A percentile compares a stretch with the other conserved stretches of the same genome.
These are phyloP conservation scores for Lochmaea capreae DNA, from an alignment of 2,888 invertebrate species.

Conservation along the genomic window DNA sequence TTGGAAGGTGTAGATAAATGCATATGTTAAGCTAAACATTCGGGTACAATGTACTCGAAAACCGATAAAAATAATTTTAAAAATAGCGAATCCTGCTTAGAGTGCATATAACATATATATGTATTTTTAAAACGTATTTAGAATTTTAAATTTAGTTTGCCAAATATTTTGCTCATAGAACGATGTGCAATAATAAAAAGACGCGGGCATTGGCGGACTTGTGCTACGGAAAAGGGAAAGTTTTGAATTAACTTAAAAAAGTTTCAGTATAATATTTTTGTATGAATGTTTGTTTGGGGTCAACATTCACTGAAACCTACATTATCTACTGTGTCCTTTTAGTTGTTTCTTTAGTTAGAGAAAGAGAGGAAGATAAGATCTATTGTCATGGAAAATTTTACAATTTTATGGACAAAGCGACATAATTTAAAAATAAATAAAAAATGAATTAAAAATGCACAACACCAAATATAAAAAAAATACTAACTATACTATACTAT, in stretches of 20 bases:
- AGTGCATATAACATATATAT: constrained; percentile 56
- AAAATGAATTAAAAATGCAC: too few species aligned
- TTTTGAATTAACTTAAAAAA: not conserved
- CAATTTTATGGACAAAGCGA: too few species aligned
- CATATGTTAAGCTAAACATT: constrained; percentile 46
- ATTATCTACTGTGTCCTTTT: too few species aligned
- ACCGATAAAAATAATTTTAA: constrained; percentile 57
- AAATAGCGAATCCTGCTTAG: constrained; percentile 57
- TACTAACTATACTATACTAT: too few species aligned
- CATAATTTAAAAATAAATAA: too few species aligned
- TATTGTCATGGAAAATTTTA: too few species aligned
- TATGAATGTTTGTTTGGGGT: too few species aligned
- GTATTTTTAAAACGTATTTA: constrained; percentile 59
- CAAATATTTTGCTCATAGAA: constrained; percentile 56
- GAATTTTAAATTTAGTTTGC: constrained; percentile 62
- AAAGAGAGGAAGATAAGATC: too few species aligned
- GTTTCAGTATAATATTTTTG: too few species aligned
- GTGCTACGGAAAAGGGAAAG: not conserved
- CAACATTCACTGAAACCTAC: too few species aligned
- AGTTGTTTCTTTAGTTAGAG: too few species aligned
- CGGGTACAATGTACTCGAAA: constrained; percentile 53
- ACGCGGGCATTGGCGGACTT: constrained; percentile 34
- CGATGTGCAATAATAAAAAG: constrained; percentile 46
- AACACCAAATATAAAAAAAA: too few species aligned
- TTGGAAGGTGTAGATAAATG: constrained; percentile 24